Conservation (phyloP, 2,888 invertebrate species). For the Coremacera marginata region DNA sequence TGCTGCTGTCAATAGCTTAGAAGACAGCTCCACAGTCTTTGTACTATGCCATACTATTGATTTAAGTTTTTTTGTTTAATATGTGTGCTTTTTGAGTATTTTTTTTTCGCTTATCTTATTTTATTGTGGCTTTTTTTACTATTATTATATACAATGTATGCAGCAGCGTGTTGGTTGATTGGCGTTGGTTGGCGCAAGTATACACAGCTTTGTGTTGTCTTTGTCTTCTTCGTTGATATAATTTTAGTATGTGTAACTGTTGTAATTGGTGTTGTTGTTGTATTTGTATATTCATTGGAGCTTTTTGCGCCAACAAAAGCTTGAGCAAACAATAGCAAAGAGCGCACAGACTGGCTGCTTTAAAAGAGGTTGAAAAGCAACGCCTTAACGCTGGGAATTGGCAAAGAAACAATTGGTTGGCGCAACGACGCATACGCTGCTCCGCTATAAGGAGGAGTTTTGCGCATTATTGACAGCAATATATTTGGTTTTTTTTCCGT, state of each 20-base stretch:
- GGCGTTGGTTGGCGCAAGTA: background rate
- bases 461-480: conserved; percentile 1
- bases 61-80: no score
- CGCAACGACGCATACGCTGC: conserved; percentile 25
- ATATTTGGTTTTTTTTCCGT: background rate
- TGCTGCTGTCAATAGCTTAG: no score
- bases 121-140: background rate
- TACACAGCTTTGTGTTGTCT: no score
- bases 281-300: background rate
- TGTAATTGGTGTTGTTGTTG: background rate
- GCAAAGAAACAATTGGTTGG: conserved; percentile 34
- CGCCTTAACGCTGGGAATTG: background rate
- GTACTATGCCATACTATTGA: no score
- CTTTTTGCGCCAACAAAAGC: background rate
- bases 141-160: background rate
- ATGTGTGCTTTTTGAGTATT: background rate
- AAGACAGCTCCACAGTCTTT: no score
- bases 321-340: background rate
- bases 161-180: no score
- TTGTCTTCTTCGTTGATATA: background rate
- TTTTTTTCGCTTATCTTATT: background rate
- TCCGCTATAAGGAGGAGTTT: conserved; percentile 27
- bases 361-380: conserved; percentile 11
- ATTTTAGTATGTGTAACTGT: no score
- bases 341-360: background rate